Conservation (phyloP, 2,888 invertebrate species). For the Megaustenia siamemsis region DNA sequence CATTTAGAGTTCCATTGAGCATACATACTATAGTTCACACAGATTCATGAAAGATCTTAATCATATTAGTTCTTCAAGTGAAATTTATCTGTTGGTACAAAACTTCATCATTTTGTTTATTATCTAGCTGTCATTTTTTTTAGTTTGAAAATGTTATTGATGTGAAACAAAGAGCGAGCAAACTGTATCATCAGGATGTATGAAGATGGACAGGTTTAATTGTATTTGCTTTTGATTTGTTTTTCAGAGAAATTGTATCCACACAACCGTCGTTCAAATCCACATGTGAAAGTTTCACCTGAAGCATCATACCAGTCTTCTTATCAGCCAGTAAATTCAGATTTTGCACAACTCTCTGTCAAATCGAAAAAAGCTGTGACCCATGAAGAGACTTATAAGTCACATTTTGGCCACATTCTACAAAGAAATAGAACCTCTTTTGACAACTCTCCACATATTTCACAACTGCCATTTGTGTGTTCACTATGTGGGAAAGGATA, state of each 20-base stretch:
- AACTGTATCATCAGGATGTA: background rate
- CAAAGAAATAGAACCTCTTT: background rate
- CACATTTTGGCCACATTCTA: background rate
- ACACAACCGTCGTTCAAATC: background rate
- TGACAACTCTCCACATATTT: background rate
- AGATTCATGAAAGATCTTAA: too few relatives aligned
- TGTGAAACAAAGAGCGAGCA: too few relatives aligned
- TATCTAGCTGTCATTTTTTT: too few relatives aligned
- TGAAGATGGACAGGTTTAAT: background rate
- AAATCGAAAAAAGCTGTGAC: background rate
- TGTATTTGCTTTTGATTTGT: conserved; percentile 19
- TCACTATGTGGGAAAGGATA: conserved; percentile 51
- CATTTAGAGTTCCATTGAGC: too few relatives aligned
- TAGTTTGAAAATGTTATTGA: too few relatives aligned
- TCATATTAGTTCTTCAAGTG: too few relatives aligned
- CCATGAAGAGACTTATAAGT: background rate
- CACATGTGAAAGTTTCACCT: background rate
- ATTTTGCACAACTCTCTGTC: background rate
- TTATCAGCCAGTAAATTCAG: background rate
- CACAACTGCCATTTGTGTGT: conserved; percentile 26
- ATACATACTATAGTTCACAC: too few relatives aligned
- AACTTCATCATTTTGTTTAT: too few relatives aligned
- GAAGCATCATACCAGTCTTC: background rate
- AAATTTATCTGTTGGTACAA: too few relatives aligned
- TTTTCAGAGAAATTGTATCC: conserved; percentile 6